Evolutionary conservation across 2,797 vertebrate species (phyloP).

Genomic region (Protonibea diacanthus): DNA sequence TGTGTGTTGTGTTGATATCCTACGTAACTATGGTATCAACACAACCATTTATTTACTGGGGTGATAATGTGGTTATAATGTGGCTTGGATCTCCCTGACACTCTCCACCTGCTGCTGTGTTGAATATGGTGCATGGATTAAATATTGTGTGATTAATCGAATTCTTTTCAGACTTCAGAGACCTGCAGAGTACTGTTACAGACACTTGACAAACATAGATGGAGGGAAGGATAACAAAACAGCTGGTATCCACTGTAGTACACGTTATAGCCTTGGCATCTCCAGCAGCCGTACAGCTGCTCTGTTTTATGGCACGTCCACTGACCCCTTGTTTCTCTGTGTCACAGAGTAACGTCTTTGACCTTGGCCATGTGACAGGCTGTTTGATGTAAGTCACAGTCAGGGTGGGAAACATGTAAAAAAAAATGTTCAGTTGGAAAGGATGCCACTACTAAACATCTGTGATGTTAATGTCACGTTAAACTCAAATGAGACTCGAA

Average conservation of each 20-base stretch:
- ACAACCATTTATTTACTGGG: background rate
- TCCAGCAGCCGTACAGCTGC: background rate
- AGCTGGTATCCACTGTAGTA: conserved; percentile 10
- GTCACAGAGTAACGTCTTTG: background rate
- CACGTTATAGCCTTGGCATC: background rate
- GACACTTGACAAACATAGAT: background rate
- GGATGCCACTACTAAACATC: background rate
- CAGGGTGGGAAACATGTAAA: background rate
- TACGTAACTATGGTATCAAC: conserved; percentile 29
- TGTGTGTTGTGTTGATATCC: background rate
- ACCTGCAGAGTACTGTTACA: background rate
- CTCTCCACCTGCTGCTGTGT: background rate
- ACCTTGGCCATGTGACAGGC: background rate
- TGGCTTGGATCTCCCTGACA: background rate
- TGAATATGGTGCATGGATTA: background rate
- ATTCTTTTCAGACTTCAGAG: background rate
- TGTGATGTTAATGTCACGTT: background rate
- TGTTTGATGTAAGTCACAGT: conserved; percentile 7
- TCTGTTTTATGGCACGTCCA: conserved; percentile 6
- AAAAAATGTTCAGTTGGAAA: background rate
- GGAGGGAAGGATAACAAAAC: background rate
- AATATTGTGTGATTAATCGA: background rate
- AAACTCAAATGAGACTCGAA: background rate
- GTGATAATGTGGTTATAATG: background rate
- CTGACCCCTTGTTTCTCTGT: background rate